Base-by-base conservation (phyloP, 2,888 invertebrate genomes). In the Caprella mutica region DNA sequence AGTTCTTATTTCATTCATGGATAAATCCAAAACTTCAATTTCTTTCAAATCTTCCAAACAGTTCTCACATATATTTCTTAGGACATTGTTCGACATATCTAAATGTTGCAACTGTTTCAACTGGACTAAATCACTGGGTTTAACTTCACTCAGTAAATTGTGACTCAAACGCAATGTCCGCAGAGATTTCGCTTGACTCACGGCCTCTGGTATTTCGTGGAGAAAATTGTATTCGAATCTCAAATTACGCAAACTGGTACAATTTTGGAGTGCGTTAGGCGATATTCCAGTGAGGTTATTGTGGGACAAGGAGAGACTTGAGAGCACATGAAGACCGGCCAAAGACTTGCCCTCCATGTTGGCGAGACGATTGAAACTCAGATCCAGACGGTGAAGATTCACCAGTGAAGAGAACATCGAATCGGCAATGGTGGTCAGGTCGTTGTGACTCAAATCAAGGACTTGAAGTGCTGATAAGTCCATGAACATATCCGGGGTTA, bases 391-490 rank as follows among this genome's bases (percentile, higher is more conserved):
- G 73, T 92, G 91, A 62, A 92, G 77, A 75, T 92, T 92, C 71
- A 87, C 90, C 84, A 91, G 85, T 4, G 89, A 86, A 38, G 88
- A 80, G 72, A 92, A 92, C 1, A 90, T 86, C 69, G 89, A 86
- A 6, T 88, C 85, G 6, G 85, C 85, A 63, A 92, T 85, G 58
- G 80, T 84, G 71, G 87, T 86, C 55, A 92, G 75, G 69, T 81
- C 79, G 71, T 92, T 92, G 72, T 86, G 82, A 67, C 88, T 85
- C 66, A 92, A 77, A 71, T 90, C 88, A 48, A 92, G 76, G 67
- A 86, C 84, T 74, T 89, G 86, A 59, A 92, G 75, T 17, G 86
- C 87, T 69, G 90, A 89, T 62, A 91, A 77, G 69, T 89, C 86
- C 69, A 82, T 81, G 71, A 92, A 92, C 68, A 88, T 82, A 67